Evolutionary conservation across 1,140 invertebrate species (phyloP).

Genomic region (Gonioctena quinquepunctata): DNA sequence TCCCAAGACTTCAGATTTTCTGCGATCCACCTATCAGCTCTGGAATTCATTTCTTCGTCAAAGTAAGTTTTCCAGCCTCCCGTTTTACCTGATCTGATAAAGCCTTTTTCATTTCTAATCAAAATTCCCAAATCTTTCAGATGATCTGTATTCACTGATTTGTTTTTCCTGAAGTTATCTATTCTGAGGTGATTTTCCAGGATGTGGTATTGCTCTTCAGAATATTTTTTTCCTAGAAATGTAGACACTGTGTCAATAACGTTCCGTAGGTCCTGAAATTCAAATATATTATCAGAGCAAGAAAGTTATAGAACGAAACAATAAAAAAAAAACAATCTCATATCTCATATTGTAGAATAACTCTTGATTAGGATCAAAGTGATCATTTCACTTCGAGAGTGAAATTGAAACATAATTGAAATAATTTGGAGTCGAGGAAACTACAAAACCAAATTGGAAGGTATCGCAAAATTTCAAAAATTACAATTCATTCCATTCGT

Average conservation of each 20-base stretch:
- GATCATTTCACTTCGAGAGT: too few relatives aligned
- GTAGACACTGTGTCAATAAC: constrained; percentile 61
- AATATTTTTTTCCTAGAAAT: constrained; percentile 65
- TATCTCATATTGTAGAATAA: neutral
- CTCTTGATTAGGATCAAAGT: neutral
- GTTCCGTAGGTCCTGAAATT: constrained; percentile 59
- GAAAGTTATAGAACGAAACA: neutral
- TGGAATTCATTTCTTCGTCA: constrained; percentile 24
- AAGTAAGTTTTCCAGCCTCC: constrained; percentile 41
- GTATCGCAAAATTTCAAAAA: too few relatives aligned
- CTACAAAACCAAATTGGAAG: too few relatives aligned
- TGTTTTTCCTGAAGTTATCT: constrained; percentile 73
- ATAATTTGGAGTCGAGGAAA: too few relatives aligned
- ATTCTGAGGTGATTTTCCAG: constrained; percentile 71
- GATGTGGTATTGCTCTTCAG: constrained; percentile 58
- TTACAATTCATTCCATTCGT: too few relatives aligned
- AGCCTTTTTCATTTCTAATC: constrained; percentile 19
- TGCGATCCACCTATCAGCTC: constrained; percentile 39
- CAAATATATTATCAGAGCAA: constrained; percentile 29
- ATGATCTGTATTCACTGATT: constrained; percentile 32
- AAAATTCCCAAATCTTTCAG: constrained; percentile 29
- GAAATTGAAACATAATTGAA: too few relatives aligned
- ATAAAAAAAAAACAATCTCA: too few relatives aligned
- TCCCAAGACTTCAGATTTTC: constrained; percentile 33
- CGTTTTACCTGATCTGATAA: constrained; percentile 37